These are phyloP conservation scores for Standfussiana lucernea DNA, from an alignment of 2,888 invertebrate genomes.

Conservation along the genomic window DNA sequence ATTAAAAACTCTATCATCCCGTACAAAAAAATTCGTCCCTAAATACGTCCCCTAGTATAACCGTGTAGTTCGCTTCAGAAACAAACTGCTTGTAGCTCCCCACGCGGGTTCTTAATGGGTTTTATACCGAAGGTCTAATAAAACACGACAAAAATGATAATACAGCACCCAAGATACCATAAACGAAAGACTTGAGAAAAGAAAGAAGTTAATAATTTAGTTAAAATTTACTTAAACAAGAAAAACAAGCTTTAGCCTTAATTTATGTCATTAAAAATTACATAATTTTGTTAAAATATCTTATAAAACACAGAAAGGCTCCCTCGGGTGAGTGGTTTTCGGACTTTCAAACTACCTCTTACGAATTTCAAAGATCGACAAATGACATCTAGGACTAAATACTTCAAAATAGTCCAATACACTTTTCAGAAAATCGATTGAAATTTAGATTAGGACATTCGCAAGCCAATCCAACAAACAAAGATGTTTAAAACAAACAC, in stretches of 20 bases:
- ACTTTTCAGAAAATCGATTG: background rate
- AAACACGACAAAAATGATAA: slow-evolving; percentile 32
- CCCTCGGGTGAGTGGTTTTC: background rate
- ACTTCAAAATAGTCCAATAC: background rate
- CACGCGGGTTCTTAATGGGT: slow-evolving; percentile 26
- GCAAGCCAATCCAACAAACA: background rate
- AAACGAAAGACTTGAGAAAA: background rate
- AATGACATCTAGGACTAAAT: background rate
- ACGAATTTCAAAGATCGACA: background rate
- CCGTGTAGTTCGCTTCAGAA: slow-evolving; percentile 15
- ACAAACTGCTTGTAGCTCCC: slow-evolving; percentile 31
- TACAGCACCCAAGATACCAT: background rate
- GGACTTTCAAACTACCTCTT: background rate
- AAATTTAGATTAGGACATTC: background rate
- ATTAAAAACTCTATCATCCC: too few relatives aligned
- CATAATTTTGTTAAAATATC: background rate
- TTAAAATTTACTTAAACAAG: background rate
- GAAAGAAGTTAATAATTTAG: slow-evolving; percentile 5
- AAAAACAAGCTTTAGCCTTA: background rate
- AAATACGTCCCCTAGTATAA: slow-evolving; percentile 15
- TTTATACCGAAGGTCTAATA: slow-evolving; percentile 42
- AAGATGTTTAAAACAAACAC: slow-evolving; percentile 37
- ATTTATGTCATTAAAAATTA: background rate
- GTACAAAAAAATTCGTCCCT: background rate
- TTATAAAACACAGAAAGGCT: background rate